These are phyloP conservation scores for Dexiosoma caninum DNA, from an alignment of 2,888 invertebrate genomes.

Conservation along the genomic window DNA sequence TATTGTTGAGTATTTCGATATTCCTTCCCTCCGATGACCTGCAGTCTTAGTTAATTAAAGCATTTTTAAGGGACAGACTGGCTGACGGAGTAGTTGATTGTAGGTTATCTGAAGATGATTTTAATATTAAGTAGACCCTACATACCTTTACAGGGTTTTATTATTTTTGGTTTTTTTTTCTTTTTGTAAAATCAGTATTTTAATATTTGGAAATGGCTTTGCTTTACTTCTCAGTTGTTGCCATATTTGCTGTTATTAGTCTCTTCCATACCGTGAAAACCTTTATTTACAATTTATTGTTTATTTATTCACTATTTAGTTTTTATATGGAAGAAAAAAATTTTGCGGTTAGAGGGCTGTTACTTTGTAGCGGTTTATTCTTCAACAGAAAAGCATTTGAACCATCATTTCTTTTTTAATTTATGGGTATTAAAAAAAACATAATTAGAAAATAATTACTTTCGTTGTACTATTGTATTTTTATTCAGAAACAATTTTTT, in stretches of 20 bases:
- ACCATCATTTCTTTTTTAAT: too few species aligned
- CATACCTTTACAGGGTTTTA: background rate
- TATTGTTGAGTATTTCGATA: background rate
- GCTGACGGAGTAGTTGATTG: background rate
- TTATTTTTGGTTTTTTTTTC: background rate
- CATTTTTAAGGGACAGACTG: background rate
- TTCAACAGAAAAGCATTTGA: too few species aligned
- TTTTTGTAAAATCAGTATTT: background rate
- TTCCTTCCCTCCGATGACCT: background rate
- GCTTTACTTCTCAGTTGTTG: background rate
- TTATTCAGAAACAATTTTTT: too few species aligned
- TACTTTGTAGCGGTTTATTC: too few species aligned
- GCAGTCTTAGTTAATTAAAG: constrained; percentile 37
- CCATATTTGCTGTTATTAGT: background rate
- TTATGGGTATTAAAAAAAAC: too few species aligned
- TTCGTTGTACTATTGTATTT: too few species aligned
- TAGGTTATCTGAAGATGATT: too few species aligned
- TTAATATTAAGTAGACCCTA: background rate
- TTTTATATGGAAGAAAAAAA: background rate
- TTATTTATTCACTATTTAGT: background rate
- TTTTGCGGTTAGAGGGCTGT: constrained; percentile 16
- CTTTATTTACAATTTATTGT: background rate
- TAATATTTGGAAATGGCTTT: background rate
- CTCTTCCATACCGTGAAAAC: background rate
- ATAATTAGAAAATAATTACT: too few species aligned